Evolutionary conservation across 2,888 invertebrate genomes (phyloP).

Genomic region (Nezara viridula): DNA sequence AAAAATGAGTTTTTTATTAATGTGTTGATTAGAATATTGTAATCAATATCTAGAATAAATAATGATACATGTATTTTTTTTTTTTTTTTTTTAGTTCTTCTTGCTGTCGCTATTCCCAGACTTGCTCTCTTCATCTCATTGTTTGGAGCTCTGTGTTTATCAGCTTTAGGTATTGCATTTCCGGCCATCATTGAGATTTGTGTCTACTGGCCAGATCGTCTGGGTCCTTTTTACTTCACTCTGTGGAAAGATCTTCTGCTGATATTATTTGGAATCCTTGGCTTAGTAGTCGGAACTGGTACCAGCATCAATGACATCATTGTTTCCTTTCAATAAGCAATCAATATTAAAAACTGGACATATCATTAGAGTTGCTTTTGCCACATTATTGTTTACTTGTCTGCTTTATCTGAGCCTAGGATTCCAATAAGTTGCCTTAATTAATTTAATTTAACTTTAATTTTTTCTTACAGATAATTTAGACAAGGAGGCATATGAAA

Average conservation of each 20-base stretch:
- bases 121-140: slow-evolving; percentile 82
- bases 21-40: too few species aligned
- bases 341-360: slow-evolving; percentile 31
- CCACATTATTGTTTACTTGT: slow-evolving; percentile 1
- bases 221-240: slow-evolving; percentile 71
- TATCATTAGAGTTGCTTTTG: slow-evolving; percentile 55
- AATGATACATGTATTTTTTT: background rate
- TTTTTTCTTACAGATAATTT: background rate
- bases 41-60: too few species aligned
- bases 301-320: slow-evolving; percentile 73
- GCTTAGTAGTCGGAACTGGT: slow-evolving; percentile 74
- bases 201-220: slow-evolving; percentile 77
- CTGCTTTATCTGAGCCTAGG: slow-evolving; percentile 19
- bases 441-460: background rate
- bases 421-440: slow-evolving; percentile 22
- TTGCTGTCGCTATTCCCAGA: slow-evolving; percentile 80
- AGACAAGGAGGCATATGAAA: background rate
- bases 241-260: slow-evolving; percentile 72
- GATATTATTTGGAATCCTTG: slow-evolving; percentile 72
- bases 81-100: slow-evolving; percentile 74
- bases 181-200: slow-evolving; percentile 83
- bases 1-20: too few species aligned
- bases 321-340: slow-evolving; percentile 67
- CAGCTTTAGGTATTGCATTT: slow-evolving; percentile 81
- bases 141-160: slow-evolving; percentile 81